Evolutionary conservation across 2,888 invertebrate genomes (phyloP), one percentile per base, ranked within the genome.

Genomic region (Agrochola litura): DNA sequence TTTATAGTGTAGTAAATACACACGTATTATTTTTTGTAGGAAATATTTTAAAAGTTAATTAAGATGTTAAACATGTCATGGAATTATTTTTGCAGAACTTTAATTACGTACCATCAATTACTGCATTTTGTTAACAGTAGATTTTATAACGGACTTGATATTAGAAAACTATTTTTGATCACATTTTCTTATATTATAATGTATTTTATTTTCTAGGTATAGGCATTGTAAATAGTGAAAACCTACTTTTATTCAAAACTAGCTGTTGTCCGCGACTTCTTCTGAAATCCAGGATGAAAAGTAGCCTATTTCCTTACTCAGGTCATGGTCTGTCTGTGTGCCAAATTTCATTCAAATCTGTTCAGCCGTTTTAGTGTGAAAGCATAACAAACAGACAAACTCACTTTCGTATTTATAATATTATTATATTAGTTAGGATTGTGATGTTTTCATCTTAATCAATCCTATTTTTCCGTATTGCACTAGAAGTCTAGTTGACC

Each of bases 11-110:
- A 37, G 46, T 65, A 3, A 52, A 56, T 46, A 60, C 12, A 64
- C 60, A 66, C 16, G 60, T 52, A 58, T 71, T 73, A 77, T 71
- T 67, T 74, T 85, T n/a, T 61, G 58, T 69, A 76, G 87, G 82
- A 87, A 87, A 76, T 85, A 78, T 49, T 25, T 69, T 46, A 8
- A 72, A 58, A 43, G 6, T 68, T 75, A 78, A 87, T 85, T 75
- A 83, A 76, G 75, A 82, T 78, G 58, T 74, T 78, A 52, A 68
- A 75, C 69, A 81, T 68, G 41, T 68, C 43, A 12, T 14, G 49
- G 19, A 74, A 73, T 79, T 37, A 70, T 70, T 49, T 61, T 43
- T 63, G 6, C 14, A 49, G 9, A 70, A 65, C 8, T 77, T 77
- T 72, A 81, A 74, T 74, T 65, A 64, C 12, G 5, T 30, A 43